Evolutionary conservation across 37 sponge, comb jelly and placozoan species (phyloP), one percentile per base, ranked within the genome.

Genomic region (Chondrosia reniformis): DNA sequence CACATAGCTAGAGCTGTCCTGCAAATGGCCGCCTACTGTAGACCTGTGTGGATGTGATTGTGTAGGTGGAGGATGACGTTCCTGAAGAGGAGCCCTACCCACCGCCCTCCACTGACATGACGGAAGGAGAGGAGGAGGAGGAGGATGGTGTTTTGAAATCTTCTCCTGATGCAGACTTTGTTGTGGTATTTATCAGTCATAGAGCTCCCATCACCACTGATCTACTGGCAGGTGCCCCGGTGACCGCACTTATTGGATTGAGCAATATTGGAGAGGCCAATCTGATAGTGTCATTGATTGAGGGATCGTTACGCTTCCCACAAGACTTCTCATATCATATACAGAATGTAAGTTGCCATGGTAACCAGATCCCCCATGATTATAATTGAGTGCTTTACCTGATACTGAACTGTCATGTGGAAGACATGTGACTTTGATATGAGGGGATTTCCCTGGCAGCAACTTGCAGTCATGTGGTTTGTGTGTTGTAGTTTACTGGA

Each of bases 311-410:
- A 31, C 79, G 92, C 76, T 96, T 91, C 69, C 97, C 97, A 40
- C 94, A 92, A 67, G 97, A 96, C 73, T 96, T 84, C 91, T 84
- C 75, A 75, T 96, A 92, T 59, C 62, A 74, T 43, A 92, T 96
- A 69, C 97, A 96, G 81, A 96, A 96, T 87, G 94, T 92, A 73
- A 87, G 94, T 65, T 32, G 5, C 30, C 38, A 8, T 66, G 67
- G 52, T 49, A 15, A 49, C 52, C 15, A 49, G 6, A 54, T 42
- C 55, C 54, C 76, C 54, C 17, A 31, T 32, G 76, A 54, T 75
- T 54, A 49, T 0, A 55, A 15, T 13, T 31, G 37, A 19, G 41
- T 77, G 77, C 77, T 77, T 77, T 77, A 77, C 77, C 77, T 77
- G 77, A 77, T 77, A 6, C 77, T 57, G 77, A 77, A 55, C 59